Percentiles rank a stretch among this genome's conserved stretches.
Evolutionary conservation across 2,888 invertebrate genomes (phyloP).

Genomic region (Stenodema calcarata): DNA sequence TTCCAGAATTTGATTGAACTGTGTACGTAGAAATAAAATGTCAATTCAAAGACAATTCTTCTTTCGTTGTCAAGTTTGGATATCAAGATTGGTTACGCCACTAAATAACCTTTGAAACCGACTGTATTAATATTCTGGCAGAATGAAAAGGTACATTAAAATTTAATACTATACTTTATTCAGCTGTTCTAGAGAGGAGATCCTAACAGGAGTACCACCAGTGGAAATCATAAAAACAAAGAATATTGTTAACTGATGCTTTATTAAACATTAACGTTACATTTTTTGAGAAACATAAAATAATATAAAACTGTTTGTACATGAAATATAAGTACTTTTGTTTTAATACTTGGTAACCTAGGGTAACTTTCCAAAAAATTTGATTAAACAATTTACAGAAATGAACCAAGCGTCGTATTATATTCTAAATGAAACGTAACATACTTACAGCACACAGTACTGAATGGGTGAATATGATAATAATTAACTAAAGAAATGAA

Average conservation of each 20-base stretch:
- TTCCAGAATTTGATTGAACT: too few relatives aligned
- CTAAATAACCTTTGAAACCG: too few relatives aligned
- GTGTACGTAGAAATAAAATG: too few relatives aligned
- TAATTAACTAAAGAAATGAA: background rate
- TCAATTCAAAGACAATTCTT: too few relatives aligned
- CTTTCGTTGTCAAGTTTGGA: too few relatives aligned
- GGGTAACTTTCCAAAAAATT: constrained; percentile 23
- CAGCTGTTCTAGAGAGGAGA: too few relatives aligned
- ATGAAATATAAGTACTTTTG: background rate
- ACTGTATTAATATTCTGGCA: too few relatives aligned
- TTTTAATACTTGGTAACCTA: constrained; percentile 37
- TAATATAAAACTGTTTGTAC: background rate
- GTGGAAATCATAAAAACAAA: background rate
- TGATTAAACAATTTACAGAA: background rate
- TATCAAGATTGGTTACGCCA: too few relatives aligned
- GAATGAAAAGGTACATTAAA: too few relatives aligned
- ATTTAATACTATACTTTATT: too few relatives aligned
- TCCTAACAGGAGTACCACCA: too few relatives aligned
- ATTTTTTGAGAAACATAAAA: background rate
- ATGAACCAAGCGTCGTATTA: background rate
- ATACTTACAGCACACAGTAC: background rate
- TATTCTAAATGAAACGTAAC: background rate
- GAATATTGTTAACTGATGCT: background rate
- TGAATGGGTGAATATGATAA: background rate
- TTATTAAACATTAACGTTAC: constrained; percentile 36